These are phyloP conservation scores for Hyperoplus lanceolatus DNA, from an alignment of 2,797 vertebrate species.

Conservation along the genomic window DNA sequence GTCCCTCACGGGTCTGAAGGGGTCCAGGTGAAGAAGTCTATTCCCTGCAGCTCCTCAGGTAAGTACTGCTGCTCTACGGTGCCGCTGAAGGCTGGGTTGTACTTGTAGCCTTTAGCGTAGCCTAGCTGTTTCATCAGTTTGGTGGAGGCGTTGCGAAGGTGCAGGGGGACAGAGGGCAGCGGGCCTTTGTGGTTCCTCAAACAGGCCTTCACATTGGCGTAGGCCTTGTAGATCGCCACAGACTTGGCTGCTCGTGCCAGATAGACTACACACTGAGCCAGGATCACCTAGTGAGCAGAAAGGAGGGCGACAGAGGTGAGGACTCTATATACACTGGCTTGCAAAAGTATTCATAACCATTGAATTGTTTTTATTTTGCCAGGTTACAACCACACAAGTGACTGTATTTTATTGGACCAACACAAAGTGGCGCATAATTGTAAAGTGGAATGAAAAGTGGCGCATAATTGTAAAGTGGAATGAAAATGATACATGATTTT, in stretches of 20 bases:
- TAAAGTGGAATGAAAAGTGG: no score
- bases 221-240: conserved; percentile 91
- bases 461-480: no score
- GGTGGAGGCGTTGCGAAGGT: conserved; percentile 94
- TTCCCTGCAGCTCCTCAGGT: conserved; percentile 88
- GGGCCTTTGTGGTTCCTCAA: conserved; percentile 93
- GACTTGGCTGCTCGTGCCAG: conserved; percentile 95
- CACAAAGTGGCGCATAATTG: no score
- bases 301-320: not conserved
- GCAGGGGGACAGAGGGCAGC: conserved; percentile 93
- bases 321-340: not conserved
- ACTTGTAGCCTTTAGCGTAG: conserved; percentile 94
- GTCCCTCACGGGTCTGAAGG: conserved; percentile 55
- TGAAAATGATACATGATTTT: no score
- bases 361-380: no score
- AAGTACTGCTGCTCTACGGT: conserved; percentile 94
- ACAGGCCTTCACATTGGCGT: conserved; percentile 91
- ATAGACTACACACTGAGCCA: conserved; percentile 95
- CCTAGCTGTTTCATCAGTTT: conserved; percentile 94
- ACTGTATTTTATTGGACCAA: no score
- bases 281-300: conserved; percentile 88
- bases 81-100: conserved; percentile 89
- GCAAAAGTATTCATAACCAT: no score
- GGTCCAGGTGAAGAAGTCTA: conserved; percentile 89
- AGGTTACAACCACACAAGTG: no score